A percentile compares a stretch with the other conserved stretches of the same genome.
These are phyloP conservation scores for Lamellibrachia satsuma DNA, from an alignment of 2,888 invertebrate species.

Conservation along the genomic window DNA sequence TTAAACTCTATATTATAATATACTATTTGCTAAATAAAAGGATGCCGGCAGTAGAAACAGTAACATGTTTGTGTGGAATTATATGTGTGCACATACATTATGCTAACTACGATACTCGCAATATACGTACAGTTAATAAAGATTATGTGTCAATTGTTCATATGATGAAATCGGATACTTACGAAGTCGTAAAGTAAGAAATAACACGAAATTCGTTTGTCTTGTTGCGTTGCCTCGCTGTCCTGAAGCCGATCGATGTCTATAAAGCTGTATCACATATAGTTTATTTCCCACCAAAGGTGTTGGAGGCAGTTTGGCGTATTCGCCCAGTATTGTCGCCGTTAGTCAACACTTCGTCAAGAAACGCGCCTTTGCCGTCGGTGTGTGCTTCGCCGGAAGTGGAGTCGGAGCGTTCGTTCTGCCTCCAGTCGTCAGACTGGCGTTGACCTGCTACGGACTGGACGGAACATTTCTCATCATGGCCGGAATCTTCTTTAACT, in stretches of 20 bases:
- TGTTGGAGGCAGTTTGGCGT: constrained; percentile 46
- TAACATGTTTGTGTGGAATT: too few relatives aligned
- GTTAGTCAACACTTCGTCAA: constrained; percentile 48
- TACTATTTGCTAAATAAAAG: neutral
- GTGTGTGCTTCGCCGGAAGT: constrained; percentile 47
- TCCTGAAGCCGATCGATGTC: neutral
- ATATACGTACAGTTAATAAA: neutral
- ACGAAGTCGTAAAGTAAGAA: neutral
- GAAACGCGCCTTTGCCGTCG: constrained; percentile 48
- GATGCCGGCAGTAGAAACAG: too few relatives aligned
- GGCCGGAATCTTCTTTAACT: constrained; percentile 36
- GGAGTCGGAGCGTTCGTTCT: constrained; percentile 47
- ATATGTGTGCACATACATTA: too few relatives aligned
- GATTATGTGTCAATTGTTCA: neutral
- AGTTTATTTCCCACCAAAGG: constrained; percentile 38
- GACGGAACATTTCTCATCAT: constrained; percentile 36
- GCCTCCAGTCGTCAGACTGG: constrained; percentile 40
- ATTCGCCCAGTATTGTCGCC: constrained; percentile 46
- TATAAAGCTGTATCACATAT: neutral
- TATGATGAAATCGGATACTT: neutral
- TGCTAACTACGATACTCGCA: too few relatives aligned
- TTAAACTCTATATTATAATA: neutral
- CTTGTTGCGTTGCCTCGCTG: neutral
- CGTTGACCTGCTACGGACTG: constrained; percentile 34
- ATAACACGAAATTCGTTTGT: neutral